These are phyloP conservation scores for Leptosomus discolor DNA, from an alignment of 2,113 vertebrate species.

Conservation along the genomic window DNA sequence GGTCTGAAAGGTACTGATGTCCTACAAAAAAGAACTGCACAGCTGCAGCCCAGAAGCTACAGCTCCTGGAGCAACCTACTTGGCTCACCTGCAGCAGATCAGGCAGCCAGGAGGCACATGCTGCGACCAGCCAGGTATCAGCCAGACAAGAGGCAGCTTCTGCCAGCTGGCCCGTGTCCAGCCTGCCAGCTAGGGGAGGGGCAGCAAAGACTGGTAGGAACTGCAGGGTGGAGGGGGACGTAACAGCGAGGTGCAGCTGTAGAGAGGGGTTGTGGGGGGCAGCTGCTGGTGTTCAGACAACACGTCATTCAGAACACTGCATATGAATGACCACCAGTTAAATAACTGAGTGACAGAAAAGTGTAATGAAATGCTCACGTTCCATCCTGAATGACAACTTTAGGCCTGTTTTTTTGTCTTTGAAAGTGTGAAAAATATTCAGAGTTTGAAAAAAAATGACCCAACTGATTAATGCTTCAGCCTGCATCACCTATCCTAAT, in stretches of 20 bases:
- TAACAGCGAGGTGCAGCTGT: neutral
- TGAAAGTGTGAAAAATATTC: neutral
- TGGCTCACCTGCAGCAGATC: neutral
- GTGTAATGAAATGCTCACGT: neutral
- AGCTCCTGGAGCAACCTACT: neutral
- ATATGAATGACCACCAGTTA: neutral
- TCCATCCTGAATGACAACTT: neutral
- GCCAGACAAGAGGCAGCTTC: neutral
- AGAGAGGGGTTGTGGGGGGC: neutral
- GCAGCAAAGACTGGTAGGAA: neutral
- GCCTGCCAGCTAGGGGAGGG: neutral
- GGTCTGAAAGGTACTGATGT: neutral
- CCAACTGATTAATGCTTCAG: neutral
- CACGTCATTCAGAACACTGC: neutral
- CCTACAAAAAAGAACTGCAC: neutral
- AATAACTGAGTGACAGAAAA: neutral
- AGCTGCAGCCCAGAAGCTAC: neutral
- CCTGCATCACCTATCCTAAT: neutral
- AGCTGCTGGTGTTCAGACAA: neutral
- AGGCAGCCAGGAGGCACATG: neutral
- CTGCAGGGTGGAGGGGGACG: neutral
- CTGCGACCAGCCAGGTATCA: neutral
- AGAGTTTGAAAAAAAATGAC: neutral
- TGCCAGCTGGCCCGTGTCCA: neutral
- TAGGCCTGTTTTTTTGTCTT: neutral